These are phyloP conservation scores for Trichogramma dendrolimi DNA, from an alignment of 2,888 invertebrate genomes.

Conservation along the genomic window DNA sequence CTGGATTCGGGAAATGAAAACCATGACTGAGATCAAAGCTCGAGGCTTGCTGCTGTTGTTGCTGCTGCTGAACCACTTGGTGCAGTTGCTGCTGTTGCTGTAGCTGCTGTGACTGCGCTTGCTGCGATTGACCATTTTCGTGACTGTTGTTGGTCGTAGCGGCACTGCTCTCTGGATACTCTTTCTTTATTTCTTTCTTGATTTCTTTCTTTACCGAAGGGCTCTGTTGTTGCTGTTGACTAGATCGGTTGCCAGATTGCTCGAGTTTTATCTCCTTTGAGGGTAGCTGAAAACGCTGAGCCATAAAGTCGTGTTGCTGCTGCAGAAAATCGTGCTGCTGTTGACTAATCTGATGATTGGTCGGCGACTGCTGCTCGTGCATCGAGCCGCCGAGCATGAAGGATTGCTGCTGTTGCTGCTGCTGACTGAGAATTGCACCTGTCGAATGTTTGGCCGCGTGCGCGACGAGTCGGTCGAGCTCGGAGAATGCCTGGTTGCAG, in stretches of 20 bases:
- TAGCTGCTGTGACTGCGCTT: constrained; percentile 22
- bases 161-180: constrained; percentile 29
- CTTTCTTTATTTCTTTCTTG: constrained; percentile 46
- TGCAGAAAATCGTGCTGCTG: constrained; percentile 4
- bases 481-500: constrained; percentile 77
- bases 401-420: constrained; percentile 45
- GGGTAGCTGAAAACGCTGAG: constrained; percentile 46
- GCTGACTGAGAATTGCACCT: constrained; percentile 56
- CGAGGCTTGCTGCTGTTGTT: constrained; percentile 40
- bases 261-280: constrained; percentile 48
- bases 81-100: constrained; percentile 29
- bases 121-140: constrained; percentile 37
- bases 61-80: constrained; percentile 32
- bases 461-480: constrained; percentile 63
- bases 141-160: constrained; percentile 31
- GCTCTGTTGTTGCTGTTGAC: constrained; percentile 41
- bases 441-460: constrained; percentile 70
- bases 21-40: constrained; percentile 46
- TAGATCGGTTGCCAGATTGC: constrained; percentile 46
- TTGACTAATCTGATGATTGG: constrained; percentile 7
- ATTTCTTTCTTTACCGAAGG: constrained; percentile 39
- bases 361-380: constrained; percentile 8
- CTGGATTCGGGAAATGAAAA: constrained; percentile 51
- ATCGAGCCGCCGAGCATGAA: not conserved
- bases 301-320: constrained; percentile 46